These are phyloP conservation scores for Liopterus haemorrhoidalis DNA, from an alignment of 2,888 invertebrate species.

Conservation along the genomic window DNA sequence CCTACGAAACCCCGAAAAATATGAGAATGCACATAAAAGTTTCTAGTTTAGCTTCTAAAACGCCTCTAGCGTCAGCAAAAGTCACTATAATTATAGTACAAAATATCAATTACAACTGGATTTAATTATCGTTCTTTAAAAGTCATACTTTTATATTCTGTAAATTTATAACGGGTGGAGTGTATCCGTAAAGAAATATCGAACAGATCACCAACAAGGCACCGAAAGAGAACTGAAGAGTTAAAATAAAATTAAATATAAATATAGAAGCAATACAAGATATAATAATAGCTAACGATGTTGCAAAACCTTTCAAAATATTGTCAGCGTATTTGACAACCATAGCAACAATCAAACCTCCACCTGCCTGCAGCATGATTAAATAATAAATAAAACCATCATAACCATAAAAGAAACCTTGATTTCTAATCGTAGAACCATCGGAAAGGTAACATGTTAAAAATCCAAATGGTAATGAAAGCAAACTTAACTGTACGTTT, in stretches of 20 bases:
- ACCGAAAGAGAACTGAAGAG: slow-evolving; percentile 79
- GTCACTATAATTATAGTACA: too few species aligned
- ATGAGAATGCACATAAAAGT: too few species aligned
- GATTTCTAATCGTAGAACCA: slow-evolving; percentile 49
- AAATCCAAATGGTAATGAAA: slow-evolving; percentile 85
- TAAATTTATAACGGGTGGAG: slow-evolving; percentile 46
- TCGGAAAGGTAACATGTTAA: slow-evolving; percentile 73
- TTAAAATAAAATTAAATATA: slow-evolving; percentile 82
- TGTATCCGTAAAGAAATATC: slow-evolving; percentile 88
- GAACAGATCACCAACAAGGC: slow-evolving; percentile 86
- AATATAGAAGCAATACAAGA: slow-evolving; percentile 92
- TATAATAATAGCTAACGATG: slow-evolving; percentile 92
- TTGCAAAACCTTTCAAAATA: slow-evolving; percentile 96
- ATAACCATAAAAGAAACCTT: slow-evolving; percentile 74
- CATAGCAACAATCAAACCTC: slow-evolving; percentile 94
- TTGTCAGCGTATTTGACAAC: slow-evolving; percentile 99
- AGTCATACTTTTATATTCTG: slow-evolving; percentile 22
- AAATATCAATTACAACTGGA: too few species aligned
- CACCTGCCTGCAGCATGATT: slow-evolving; percentile 84
- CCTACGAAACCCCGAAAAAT: too few species aligned
- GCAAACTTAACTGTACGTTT: slow-evolving; percentile 90
- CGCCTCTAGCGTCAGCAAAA: too few species aligned
- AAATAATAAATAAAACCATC: slow-evolving; percentile 83
- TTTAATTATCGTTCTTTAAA: slow-evolving; percentile 15
- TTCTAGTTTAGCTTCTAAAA: too few species aligned